A percentile compares a stretch with the other conserved stretches of the same genome.
Conservation (phyloP, 2,888 invertebrate species). For the Frankliniella intonsa region DNA sequence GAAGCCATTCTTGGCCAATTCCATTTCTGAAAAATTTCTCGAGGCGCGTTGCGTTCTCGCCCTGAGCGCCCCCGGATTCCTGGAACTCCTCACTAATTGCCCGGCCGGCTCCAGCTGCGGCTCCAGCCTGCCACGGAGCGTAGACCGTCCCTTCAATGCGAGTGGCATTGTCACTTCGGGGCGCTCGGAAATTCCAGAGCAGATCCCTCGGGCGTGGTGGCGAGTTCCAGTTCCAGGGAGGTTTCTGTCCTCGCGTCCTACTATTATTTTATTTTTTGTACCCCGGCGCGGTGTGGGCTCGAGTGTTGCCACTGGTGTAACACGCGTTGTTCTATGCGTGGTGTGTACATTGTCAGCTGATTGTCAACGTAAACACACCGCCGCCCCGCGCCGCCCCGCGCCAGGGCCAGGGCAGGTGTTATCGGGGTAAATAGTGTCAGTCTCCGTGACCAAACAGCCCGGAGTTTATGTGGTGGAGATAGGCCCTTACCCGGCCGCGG, state of each 20-base stretch:
- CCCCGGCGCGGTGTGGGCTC: no score
- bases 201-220: neutral
- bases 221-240: no score
- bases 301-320: neutral
- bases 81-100: no score
- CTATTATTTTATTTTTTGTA: no score
- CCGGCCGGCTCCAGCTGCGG: no score
- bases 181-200: neutral
- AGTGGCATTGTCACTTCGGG: neutral
- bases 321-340: neutral
- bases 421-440: constrained; percentile 18
- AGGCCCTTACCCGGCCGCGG: no score
- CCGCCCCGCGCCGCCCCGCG: neutral
- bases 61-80: no score
- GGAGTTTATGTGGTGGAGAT: neutral
- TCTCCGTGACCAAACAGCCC: neutral
- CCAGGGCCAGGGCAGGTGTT: neutral
- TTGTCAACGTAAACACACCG: neutral
- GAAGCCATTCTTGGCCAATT: no score
- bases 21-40: no score
- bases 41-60: no score
- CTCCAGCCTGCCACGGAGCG: neutral
- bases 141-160: neutral
- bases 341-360: neutral
- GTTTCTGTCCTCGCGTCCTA: no score